Conservation (phyloP, 2,888 invertebrate genomes). For the Drosophila anceps region DNA sequence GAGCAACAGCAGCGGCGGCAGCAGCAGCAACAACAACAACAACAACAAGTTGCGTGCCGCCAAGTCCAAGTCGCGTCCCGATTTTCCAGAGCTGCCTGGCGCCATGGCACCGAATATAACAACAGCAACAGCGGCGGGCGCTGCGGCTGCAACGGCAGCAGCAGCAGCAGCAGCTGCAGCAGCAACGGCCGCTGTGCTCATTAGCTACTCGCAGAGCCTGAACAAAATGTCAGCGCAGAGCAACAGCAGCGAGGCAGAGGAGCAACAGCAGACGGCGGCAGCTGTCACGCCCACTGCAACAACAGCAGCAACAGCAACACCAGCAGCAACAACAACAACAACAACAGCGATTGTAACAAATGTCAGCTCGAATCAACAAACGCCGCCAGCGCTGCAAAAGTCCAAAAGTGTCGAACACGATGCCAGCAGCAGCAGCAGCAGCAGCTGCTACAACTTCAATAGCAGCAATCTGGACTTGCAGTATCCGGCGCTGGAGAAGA, state of each 20-base stretch:
- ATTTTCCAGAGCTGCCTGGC: conserved; percentile 66
- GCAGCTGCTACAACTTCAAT: conserved; percentile 70
- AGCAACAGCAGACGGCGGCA: conserved; percentile 4
- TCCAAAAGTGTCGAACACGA: conserved; percentile 85
- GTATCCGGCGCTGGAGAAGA: conserved; percentile 86
- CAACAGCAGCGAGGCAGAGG: conserved; percentile 20
- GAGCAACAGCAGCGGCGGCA: conserved; percentile 21
- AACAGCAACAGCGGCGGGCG: conserved; percentile 3
- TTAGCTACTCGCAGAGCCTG: conserved; percentile 62
- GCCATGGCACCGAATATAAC: conserved; percentile 19
- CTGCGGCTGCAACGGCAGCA: not conserved
- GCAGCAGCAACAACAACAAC: conserved; percentile 2
- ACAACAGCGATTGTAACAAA: conserved; percentile 17
- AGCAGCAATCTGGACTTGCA: conserved; percentile 84
- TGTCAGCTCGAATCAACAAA: conserved; percentile 14
- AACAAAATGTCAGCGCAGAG: conserved; percentile 25
- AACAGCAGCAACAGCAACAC: not conserved
- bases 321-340: conserved; percentile 16
- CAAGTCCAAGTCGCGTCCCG: conserved; percentile 56
- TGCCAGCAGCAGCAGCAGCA: conserved; percentile 45
- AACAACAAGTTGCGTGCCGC: conserved; percentile 34
- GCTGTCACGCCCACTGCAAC: not conserved
- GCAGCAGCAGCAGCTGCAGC: conserved; percentile 2
- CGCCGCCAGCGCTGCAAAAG: conserved; percentile 81
- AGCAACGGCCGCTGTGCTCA: conserved; percentile 32